Percentiles rank a stretch among this genome's conserved stretches.
These are phyloP conservation scores for Lasiommata megera DNA, from an alignment of 2,888 invertebrate genomes.

Conservation along the genomic window DNA sequence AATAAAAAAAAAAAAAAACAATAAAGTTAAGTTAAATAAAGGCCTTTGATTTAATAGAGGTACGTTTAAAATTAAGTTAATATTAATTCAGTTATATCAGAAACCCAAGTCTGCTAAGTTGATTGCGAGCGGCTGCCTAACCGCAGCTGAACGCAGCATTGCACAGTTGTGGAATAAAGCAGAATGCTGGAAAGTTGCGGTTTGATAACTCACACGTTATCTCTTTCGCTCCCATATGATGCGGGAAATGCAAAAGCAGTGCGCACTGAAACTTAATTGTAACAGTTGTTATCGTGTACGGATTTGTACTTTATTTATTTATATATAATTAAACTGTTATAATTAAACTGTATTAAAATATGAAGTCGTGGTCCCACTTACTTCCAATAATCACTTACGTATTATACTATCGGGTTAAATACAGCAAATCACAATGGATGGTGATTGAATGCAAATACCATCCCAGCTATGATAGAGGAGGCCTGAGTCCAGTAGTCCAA, in stretches of 20 bases:
- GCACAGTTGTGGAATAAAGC: slow-evolving; percentile 19
- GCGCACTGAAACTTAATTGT: neutral
- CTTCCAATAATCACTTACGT: too few relatives aligned
- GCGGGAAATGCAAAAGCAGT: neutral
- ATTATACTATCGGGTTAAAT: too few relatives aligned
- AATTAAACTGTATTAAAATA: too few relatives aligned
- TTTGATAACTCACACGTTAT: slow-evolving; percentile 18
- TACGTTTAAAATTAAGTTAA: neutral
- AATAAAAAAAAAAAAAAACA: too few relatives aligned
- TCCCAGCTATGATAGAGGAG: too few relatives aligned
- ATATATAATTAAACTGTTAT: too few relatives aligned
- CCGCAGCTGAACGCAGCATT: slow-evolving; percentile 8
- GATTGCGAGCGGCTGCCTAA: slow-evolving; percentile 7
- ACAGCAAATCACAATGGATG: too few relatives aligned
- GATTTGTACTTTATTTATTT: too few relatives aligned
- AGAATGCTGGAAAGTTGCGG: slow-evolving; percentile 21
- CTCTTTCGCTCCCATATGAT: neutral
- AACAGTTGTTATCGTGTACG: neutral
- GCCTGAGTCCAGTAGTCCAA: too few relatives aligned
- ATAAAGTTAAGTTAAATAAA: too few relatives aligned
- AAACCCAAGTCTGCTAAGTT: neutral
- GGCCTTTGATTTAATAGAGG: neutral
- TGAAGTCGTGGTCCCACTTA: too few relatives aligned
- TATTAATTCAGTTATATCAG: neutral
- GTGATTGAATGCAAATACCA: too few relatives aligned